These are phyloP conservation scores for Mystacornis crossleyi DNA, from an alignment of 2,113 vertebrate genomes.

Conservation along the genomic window DNA sequence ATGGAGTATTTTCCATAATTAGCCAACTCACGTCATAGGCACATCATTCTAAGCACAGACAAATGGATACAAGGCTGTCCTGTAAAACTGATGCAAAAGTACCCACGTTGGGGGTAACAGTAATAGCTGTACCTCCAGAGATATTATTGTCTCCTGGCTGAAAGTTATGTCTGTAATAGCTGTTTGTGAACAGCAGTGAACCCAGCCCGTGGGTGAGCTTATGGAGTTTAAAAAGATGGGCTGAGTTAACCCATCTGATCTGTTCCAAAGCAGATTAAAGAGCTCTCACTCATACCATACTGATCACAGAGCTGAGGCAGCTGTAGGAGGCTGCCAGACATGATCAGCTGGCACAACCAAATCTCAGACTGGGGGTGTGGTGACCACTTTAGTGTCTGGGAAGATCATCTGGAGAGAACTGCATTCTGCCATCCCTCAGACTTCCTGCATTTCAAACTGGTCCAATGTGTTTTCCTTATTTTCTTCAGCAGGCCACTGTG, in stretches of 20 bases:
- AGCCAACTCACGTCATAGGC: not conserved
- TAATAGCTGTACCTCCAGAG: not conserved
- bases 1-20: not conserved
- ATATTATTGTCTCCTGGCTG: not conserved
- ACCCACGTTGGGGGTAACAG: not conserved
- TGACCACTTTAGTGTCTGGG: not conserved
- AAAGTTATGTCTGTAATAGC: not conserved
- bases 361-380: fast-evolving
- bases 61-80: not conserved
- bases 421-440: not conserved
- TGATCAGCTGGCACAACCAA: not conserved
- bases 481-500: not conserved
- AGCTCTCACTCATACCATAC: not conserved
- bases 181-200: not conserved
- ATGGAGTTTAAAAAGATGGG: not conserved
- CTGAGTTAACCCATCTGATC: not conserved
- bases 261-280: not conserved
- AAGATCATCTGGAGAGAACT: not conserved
- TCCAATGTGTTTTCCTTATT: not conserved
- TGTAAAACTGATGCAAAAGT: not conserved
- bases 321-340: not conserved
- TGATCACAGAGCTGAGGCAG: not conserved
- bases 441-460: not conserved
- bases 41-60: not conserved
- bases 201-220: not conserved